Evolutionary conservation across 2,888 invertebrate species (phyloP), one percentile per base, ranked within the genome.

Genomic region (Apantesis nais): DNA sequence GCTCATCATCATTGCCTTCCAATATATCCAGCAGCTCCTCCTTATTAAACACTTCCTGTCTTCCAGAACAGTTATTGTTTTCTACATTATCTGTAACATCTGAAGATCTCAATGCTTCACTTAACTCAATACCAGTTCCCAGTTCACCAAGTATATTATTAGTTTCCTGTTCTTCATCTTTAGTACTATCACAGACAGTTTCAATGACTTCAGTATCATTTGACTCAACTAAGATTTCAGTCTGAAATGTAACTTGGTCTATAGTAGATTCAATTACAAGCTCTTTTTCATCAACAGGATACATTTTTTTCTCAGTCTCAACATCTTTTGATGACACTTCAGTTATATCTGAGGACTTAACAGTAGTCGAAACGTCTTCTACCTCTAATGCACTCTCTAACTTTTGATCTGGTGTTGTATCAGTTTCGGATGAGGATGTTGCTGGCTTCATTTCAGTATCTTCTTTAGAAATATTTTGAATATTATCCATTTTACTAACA

Each of bases 11-110:
- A 86, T 94, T 94, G 4, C 95, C 95, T 83, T 95, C 91, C 71
- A 95, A 85, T 74, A 95, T 95, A 77, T 94, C 93, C 65, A 95
- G 79, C 37, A 95, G 77, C 76, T 95, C 94, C 77, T 95, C 94
- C 79, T 95, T 95, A 77, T 95, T 95, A 74, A 95, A 93, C 22
- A 95, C 90, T 82, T 94, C 93, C 75, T 93, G 90, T 71, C 88
- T 86, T 7, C 79, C 78, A 60, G 85, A 68, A 82, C 90, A 86
- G 73, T 93, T 93, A 77, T 94, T 94, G 76, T 93, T 93, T 81
- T 93, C 93, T 34, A 84, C 78, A 80, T 86, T 87, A 67, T 90
- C 91, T 71, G 88, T 76, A 29, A 89, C 82, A 84, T 92, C 90
- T 22, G 93, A 91, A 41, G 92, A 89, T 25, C 90, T 86, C 69